Percentiles rank a stretch among this genome's conserved stretches.
Evolutionary conservation across 2,888 invertebrate genomes (phyloP).

Genomic region (Melanostoma scalare): DNA sequence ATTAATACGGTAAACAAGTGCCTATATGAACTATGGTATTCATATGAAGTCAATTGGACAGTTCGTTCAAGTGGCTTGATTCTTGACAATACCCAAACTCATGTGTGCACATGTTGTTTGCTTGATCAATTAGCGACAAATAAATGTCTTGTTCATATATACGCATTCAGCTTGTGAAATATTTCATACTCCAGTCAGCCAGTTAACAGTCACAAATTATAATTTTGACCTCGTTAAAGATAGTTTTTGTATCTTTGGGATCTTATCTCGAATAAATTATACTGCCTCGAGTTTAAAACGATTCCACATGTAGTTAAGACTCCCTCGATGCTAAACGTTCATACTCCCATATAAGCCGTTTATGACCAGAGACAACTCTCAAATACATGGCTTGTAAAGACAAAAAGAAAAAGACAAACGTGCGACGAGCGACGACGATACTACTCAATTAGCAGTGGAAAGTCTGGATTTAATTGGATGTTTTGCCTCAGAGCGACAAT

Average conservation of each 20-base stretch:
- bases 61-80: too few relatives aligned
- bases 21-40: too few relatives aligned
- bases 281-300: slow-evolving; percentile 1
- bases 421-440: too few relatives aligned
- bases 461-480: slow-evolving; percentile 46
- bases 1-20: too few relatives aligned
- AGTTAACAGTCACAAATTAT: slow-evolving; percentile 1
- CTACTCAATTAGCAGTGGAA: slow-evolving; percentile 44
- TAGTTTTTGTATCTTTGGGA: slow-evolving; percentile 5
- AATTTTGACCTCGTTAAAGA: slow-evolving; percentile 35
- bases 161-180: background rate
- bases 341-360: slow-evolving; percentile 32
- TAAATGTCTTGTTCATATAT: background rate
- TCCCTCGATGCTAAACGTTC: slow-evolving; percentile 12
- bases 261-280: slow-evolving; percentile 28
- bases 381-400: background rate
- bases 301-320: too few relatives aligned
- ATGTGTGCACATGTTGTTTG: background rate
- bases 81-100: too few relatives aligned
- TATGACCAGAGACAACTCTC: slow-evolving; percentile 23
- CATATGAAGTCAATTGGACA: too few relatives aligned
- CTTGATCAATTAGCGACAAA: slow-evolving; percentile 13
- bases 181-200: slow-evolving; percentile 8
- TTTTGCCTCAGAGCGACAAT: slow-evolving; percentile 12
- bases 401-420: slow-evolving; percentile 30